Base-by-base conservation (phyloP, 1,140 invertebrate genomes). In the Orius insidiosus region DNA sequence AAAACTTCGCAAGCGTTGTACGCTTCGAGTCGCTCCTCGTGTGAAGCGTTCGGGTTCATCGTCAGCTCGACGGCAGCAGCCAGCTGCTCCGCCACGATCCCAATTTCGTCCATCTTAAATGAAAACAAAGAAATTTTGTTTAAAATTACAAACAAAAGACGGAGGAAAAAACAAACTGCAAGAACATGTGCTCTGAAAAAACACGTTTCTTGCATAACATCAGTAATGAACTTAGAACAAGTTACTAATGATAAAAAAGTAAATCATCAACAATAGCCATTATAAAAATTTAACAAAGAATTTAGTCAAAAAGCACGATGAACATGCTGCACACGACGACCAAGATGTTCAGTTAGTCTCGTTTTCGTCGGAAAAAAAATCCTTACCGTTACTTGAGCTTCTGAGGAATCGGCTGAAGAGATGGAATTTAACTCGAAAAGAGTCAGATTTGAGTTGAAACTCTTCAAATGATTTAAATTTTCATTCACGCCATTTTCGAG, bases 1-100 rank as follows among this genome's bases (percentile, higher is more conserved):
- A 86, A 87, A 44, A 78, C 71, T 57, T 85, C 82, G 57, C 79
- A 84, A 39, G 78, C 78, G 61, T 77, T 77, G 55, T 86, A 85
- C 1, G 85, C 81, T 60, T 83, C 80, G 19, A 72, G 67, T 15
- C 85, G 70, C 16, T 79, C 71, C 50, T 77, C 69, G 50, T 81
- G 80, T 5, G 74, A 67, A 14, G 78, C 75, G 33, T 68, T 63
- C 10, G 80, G 75, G 53, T 80, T 78, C 69, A 87, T 76, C 49
- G 83, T 83, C 10, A 85, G 62, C 54, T 85, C 80, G 14, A 86
- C 78, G 44, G 81, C 80, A 41, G 73, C 64, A 45, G 80, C 78
- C 49, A 88, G 65, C 59, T 86, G 80, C 19, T 75, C 74, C 46
- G 78, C 79, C 57, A 84, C 68, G 32, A 42, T 30, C 14, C 48